These are phyloP conservation scores for Eulacestoma nigropectus DNA, from an alignment of 2,113 vertebrate species.

Conservation along the genomic window DNA sequence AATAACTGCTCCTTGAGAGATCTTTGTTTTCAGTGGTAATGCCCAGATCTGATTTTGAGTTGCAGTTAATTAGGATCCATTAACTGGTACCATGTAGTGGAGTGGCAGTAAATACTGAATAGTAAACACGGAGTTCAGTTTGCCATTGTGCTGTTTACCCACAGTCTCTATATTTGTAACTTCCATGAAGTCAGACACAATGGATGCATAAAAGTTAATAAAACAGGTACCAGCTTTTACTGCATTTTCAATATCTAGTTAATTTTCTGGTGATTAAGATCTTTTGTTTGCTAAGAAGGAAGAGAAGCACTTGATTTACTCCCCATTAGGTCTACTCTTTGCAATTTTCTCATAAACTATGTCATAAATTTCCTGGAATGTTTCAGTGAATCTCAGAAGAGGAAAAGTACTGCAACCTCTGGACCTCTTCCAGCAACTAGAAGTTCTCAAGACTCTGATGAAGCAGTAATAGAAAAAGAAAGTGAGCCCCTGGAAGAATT, in stretches of 20 bases:
- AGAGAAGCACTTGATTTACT: background rate
- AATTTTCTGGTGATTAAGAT: background rate
- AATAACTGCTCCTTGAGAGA: background rate
- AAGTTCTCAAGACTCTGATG: constrained; percentile 62
- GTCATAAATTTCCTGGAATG: background rate
- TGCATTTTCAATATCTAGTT: background rate
- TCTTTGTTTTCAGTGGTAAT: background rate
- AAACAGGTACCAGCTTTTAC: background rate
- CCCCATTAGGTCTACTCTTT: background rate
- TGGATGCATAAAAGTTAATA: background rate
- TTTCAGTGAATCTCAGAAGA: constrained; percentile 88
- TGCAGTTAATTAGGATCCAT: background rate
- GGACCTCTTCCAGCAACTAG: constrained; percentile 66
- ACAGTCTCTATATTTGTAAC: background rate
- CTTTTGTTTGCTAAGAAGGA: background rate
- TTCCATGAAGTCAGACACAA: background rate
- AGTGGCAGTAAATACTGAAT: background rate
- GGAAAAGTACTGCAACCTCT: constrained; percentile 69
- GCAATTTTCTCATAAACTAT: background rate
- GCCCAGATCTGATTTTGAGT: background rate
- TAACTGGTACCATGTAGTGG: background rate
- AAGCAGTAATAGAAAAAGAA: constrained; percentile 73
- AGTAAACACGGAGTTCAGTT: background rate
- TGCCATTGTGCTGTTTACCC: background rate
- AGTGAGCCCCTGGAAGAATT: constrained; percentile 70